Percentiles rank a stretch among this genome's conserved stretches.
These are phyloP conservation scores for Cetoscarus ocellatus DNA, from an alignment of 2,797 vertebrate genomes.

Conservation along the genomic window DNA sequence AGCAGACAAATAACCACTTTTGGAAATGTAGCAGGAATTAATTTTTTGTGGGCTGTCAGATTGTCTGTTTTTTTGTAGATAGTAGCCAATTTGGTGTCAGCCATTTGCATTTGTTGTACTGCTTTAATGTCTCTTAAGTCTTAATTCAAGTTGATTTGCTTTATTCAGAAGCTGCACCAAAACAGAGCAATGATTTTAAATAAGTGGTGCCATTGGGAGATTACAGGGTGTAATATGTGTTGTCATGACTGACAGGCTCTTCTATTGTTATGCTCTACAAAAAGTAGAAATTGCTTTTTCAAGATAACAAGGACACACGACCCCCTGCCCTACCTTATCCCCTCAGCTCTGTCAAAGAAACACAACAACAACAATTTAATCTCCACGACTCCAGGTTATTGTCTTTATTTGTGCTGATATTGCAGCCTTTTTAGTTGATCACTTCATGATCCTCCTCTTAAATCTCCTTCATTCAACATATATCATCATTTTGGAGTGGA, in stretches of 20 bases:
- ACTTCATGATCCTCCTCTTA: slow-evolving; percentile 56
- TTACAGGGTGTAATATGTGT: slow-evolving; percentile 78
- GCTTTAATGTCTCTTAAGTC: slow-evolving; percentile 28
- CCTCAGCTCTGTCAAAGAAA: slow-evolving; percentile 30
- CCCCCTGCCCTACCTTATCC: slow-evolving; percentile 41
- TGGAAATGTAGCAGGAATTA: slow-evolving; percentile 52
- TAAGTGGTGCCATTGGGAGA: slow-evolving; percentile 52
- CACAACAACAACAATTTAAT: slow-evolving; percentile 73
- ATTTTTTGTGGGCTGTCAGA: slow-evolving; percentile 47
- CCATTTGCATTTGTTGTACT: slow-evolving; percentile 49
- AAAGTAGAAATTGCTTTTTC: slow-evolving; percentile 59
- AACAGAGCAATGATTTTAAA: slow-evolving; percentile 51
- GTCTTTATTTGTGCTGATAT: slow-evolving; percentile 72
- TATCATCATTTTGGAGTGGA: slow-evolving; percentile 48
- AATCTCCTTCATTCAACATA: slow-evolving; percentile 24
- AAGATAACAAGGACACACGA: slow-evolving; percentile 60
- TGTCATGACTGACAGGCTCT: slow-evolving; percentile 57
- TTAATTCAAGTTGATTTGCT: slow-evolving; percentile 46
- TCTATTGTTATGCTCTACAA: slow-evolving; percentile 55
- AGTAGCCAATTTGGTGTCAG: slow-evolving; percentile 41
- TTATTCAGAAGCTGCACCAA: slow-evolving; percentile 33
- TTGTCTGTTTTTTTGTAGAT: slow-evolving; percentile 32
- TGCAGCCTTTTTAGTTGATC: slow-evolving; percentile 66
- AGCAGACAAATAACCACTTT: slow-evolving; percentile 53
- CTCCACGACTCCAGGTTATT: slow-evolving; percentile 63